phyloP scores from a whole-genome alignment of 2,888 invertebrate species.

The Arrhopalites spinosus region DNA sequence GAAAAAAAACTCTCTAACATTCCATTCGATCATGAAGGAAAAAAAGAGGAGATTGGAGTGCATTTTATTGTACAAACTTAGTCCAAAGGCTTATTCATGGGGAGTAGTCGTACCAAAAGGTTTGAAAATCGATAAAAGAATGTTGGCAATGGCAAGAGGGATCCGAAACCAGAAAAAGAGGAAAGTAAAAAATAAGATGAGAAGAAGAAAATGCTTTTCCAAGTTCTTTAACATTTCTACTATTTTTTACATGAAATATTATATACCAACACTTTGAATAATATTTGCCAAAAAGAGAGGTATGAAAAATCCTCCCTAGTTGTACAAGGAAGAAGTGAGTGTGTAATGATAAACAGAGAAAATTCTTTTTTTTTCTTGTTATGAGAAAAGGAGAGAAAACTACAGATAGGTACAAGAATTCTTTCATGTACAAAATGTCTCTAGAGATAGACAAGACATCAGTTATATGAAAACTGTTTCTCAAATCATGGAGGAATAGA shows the following conservation, averaged over 20 bases:
- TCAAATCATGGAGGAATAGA: background rate
- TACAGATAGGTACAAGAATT: too few species aligned
- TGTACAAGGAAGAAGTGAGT: too few species aligned
- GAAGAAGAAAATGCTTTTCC: background rate
- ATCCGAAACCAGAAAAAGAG: background rate
- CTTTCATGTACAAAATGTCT: too few species aligned
- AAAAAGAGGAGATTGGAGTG: background rate
- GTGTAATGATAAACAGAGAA: too few species aligned
- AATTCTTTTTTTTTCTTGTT: too few species aligned
- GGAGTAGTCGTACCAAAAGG: background rate
- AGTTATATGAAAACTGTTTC: background rate
- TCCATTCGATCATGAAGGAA: constrained; percentile 1
- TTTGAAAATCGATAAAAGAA: constrained; percentile 23
- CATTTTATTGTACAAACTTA: constrained; percentile 18
- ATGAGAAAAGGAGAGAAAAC: too few species aligned
- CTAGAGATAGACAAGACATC: too few species aligned
- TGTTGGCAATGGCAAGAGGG: constrained; percentile 24
- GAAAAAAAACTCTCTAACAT: background rate
- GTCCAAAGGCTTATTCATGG: background rate
- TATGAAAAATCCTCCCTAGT: too few species aligned
- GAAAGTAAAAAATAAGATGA: background rate
- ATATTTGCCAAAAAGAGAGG: too few species aligned
- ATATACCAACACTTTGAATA: too few species aligned
- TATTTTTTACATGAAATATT: too few species aligned
- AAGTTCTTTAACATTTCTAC: too few species aligned